Evolutionary conservation across 1,140 invertebrate genomes (phyloP).

Genomic region (Ceratosolen solmsi): DNA sequence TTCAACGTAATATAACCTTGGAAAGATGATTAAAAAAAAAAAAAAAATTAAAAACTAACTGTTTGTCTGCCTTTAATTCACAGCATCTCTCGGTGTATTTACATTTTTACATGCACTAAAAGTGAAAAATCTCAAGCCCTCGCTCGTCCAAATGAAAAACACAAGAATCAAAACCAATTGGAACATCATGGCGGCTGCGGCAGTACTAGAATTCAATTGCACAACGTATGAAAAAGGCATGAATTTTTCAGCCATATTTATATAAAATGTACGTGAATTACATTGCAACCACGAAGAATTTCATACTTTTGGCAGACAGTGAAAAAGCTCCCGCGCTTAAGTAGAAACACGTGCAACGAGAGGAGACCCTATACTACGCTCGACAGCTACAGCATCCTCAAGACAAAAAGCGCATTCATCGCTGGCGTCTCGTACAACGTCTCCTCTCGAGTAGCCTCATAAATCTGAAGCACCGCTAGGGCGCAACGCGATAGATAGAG

Average conservation of each 20-base stretch:
- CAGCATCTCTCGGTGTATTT: too few species aligned
- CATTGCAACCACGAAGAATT: constrained; percentile 19
- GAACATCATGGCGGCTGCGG: too few species aligned
- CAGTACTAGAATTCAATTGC: background rate
- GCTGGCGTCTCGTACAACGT: constrained; percentile 40
- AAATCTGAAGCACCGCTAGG: constrained; percentile 44
- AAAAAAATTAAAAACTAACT: too few species aligned
- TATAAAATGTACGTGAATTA: constrained; percentile 6
- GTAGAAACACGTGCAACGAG: constrained; percentile 37
- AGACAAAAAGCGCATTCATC: constrained; percentile 51
- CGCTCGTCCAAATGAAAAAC: too few species aligned
- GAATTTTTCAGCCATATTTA: background rate
- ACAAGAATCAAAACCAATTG: too few species aligned
- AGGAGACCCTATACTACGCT: background rate
- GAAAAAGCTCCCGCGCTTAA: constrained; percentile 36
- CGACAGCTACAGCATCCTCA: background rate
- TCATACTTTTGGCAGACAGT: background rate
- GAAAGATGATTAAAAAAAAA: too few species aligned
- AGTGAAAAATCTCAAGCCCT: too few species aligned
- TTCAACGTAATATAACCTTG: too few species aligned
- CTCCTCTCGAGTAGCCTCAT: constrained; percentile 43
- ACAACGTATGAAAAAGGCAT: background rate
- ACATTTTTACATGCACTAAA: too few species aligned
- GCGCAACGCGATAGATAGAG: background rate
- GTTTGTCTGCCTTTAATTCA: too few species aligned